A percentile compares a stretch with the other conserved stretches of the same genome.
phyloP scores from a whole-genome alignment of 2,113 vertebrate genomes.

The Nycticryphes semicollaris region DNA sequence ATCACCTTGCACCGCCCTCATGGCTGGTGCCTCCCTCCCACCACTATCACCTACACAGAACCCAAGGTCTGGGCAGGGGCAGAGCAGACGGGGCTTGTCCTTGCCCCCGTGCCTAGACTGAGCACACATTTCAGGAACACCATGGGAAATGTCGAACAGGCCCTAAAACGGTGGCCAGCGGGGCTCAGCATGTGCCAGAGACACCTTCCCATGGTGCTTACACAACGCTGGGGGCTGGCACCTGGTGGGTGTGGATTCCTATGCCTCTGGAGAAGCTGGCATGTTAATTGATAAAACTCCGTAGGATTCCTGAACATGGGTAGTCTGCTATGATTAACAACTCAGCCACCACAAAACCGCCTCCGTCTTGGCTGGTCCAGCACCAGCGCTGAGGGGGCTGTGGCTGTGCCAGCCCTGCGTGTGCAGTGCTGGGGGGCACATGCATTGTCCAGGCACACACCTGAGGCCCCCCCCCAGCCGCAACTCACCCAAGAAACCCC shows the following conservation, averaged over 20 bases:
- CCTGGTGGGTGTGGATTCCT: background rate
- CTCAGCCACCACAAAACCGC: background rate
- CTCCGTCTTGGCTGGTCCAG: background rate
- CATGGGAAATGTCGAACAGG: rapidly evolving
- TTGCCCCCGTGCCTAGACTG: background rate
- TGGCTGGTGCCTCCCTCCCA: background rate
- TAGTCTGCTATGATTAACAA: background rate
- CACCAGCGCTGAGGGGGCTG: background rate
- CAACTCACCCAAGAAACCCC: background rate
- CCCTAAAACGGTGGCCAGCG: rapidly evolving
- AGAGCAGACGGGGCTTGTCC: background rate
- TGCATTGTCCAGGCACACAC: too few relatives aligned
- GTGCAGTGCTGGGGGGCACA: too few relatives aligned
- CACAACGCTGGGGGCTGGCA: background rate
- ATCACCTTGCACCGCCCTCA: background rate
- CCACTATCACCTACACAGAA: background rate
- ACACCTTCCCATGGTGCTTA: background rate
- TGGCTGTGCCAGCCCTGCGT: too few relatives aligned
- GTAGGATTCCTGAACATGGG: background rate
- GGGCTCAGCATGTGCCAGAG: rapidly evolving
- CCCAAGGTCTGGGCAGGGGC: background rate
- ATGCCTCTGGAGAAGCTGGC: background rate
- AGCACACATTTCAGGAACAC: rapidly evolving
- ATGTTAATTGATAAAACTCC: background rate
- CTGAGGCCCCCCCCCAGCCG: background rate